Evolutionary conservation across 2,113 vertebrate genomes (phyloP), one percentile per base, ranked within the genome.

Genomic region (Pongo pygmaeus): DNA sequence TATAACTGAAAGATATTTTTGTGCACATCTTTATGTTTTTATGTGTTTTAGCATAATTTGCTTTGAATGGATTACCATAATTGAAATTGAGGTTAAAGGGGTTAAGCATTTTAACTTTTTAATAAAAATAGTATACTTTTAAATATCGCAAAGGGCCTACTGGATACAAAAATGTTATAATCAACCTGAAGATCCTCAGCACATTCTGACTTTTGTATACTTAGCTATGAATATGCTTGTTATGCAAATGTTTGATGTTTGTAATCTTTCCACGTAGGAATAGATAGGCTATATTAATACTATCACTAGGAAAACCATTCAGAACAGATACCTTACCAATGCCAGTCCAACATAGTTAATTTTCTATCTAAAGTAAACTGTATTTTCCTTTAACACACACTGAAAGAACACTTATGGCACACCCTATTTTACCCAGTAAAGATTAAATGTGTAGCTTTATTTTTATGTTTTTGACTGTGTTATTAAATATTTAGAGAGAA

Each of bases 231-330:
- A 78, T 67, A 84, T 38, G 10, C 9, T 22, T 83, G 20, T 74
- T 94, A 77, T 80, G 27, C 57, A 90, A 85, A n/a, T 80, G 69
- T 17, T 91, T 96, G 30, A 2, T 32, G 67, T 86, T 89, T 93
- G 35, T 48, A 46, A 61, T 89, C 27, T 92, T 79, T 59, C 11
- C 50, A 90, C 8, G 67, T 57, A 55, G 30, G 35, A 13, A 85
- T 6, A 40, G 20, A 61, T 23, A 88, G 12, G 7, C 3, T 90
- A 1, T 77, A 38, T 52, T 8, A 84, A 23, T 80, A 40, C 14
- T 30, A 64, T 48, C 35, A 92, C 14, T 61, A 50, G 30, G 35
- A 67, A 89, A 81, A 89, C 20, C 22, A 87, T 35, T 83, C 25
- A 57, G 14, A 64, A 25, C 11, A 87, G 20, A 84, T 87, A 75